Evolutionary conservation across 92 coral and sea anemone species (phyloP), one percentile per base, ranked within the genome.

Genomic region (Diadumene lineata): DNA sequence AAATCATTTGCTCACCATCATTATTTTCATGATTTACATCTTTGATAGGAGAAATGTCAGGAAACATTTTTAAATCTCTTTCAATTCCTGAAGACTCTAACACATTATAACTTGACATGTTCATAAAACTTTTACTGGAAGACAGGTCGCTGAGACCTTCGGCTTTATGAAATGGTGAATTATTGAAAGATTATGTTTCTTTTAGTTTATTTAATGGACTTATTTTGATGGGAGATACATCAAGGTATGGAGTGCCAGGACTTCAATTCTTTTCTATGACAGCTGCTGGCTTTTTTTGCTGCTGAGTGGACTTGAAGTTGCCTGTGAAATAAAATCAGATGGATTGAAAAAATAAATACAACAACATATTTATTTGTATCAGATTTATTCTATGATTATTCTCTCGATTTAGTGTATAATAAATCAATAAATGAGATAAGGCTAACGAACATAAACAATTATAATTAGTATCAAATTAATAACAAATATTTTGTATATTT

Each of bases 261-360:
- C 55, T 24, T 34, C 57, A 11, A 19, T 64, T 51, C n/a, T n/a
- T 56, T 43, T 79, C 81, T 55, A 67, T 60, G 30, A 33, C 11
- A 31, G n/a, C n/a, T n/a, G n/a, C n/a, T n/a, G 71, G 62, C 74
- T 30, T 26, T 43, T 55, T 72, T 81, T 68, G 34, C 68, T 55
- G 56, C 76, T 79, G 21, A 91, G 81, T 50, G 98, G 98, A 56
- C 98, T 94, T 60, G 98, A 94, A 23, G 98, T 94, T 28, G 92
- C 74, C 98, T 94, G 18, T 28, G 64, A 60, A 57, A 50, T 28
- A 64, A 22, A n/a, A 16, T 4, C n/a, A n/a, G n/a, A n/a, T n/a
- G n/a, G n/a, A n/a, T n/a, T n/a, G n/a, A n/a, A n/a, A n/a, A n/a
- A n/a, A n/a, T n/a, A n/a, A n/a, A n/a, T n/a, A n/a, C n/a, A n/a